Base-by-base conservation (phyloP, 1,140 invertebrate genomes). In the Drosophila mojavensis region DNA sequence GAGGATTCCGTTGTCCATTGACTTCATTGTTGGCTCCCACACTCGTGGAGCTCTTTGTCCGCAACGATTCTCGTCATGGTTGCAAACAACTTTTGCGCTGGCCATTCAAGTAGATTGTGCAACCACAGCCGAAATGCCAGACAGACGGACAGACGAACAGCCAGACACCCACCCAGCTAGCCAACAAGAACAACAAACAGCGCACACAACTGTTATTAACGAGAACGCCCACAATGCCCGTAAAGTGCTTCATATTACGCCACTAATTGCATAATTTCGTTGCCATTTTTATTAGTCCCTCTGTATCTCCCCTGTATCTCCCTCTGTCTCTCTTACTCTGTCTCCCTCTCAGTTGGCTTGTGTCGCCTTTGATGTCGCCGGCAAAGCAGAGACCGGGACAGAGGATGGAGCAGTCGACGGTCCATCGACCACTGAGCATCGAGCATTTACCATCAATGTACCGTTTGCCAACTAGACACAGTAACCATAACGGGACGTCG, bases 251-350 rank as follows among this genome's bases (percentile, higher is more conserved):
- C 72, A 82, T 86, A 88, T 86, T 88, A 88, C 76, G 79, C 83
- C 79, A 86, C 82, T 88, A 86, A 86, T 86, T 86, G 82, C 83
- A 86, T 86, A 86, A 86, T 86, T 86, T 86, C 79, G 83, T 86
- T 86, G 82, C 67, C 78, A 86, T 85, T 85, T 85, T 85, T 85
- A 85, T 82, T 86, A 82, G 79, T 78, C 69, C 66, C 61, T 17
- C 17, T 17, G 17, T 69, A 66, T 33, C 30, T 7, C 30, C 17
- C 17, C 17, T 17, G 17, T 17, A 17, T 33, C 30, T 33, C 30
- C 6, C 61, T 30, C 28, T 71, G 74, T 69, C 66, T 33, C 33
- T 9, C 33, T 30, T 1, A 1, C 4, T 30, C 28, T 30, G 5
- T 30, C 28, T 30, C 5, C 5, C 33, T 33, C 33, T 33, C 33